Percentiles rank a stretch among this genome's conserved stretches.
These are phyloP conservation scores for Cephalopterus ornatus DNA, from an alignment of 2,113 vertebrate genomes.

Conservation along the genomic window DNA sequence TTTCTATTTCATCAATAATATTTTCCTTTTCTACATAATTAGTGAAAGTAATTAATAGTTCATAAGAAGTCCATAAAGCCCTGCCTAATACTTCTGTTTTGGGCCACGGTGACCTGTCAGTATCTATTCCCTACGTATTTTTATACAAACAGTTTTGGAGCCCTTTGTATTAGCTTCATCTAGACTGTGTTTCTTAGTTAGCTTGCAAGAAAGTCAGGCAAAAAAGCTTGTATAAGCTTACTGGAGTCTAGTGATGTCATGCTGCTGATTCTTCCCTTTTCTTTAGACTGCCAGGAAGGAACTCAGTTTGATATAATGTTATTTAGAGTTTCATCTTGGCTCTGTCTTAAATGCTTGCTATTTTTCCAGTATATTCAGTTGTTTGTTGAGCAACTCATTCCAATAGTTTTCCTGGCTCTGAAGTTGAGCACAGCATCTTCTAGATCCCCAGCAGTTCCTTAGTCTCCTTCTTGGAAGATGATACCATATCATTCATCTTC, in stretches of 20 bases:
- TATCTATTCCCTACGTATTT: neutral
- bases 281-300: neutral
- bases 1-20: neutral
- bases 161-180: neutral
- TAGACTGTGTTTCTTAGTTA: neutral
- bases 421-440: neutral
- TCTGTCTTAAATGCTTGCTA: neutral
- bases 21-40: neutral
- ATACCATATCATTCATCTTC: neutral
- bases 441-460: neutral
- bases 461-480: neutral
- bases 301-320: neutral
- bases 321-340: neutral
- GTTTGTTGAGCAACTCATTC: neutral
- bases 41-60: neutral
- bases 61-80: neutral
- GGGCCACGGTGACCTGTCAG: neutral
- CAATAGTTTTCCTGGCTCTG: neutral
- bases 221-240: neutral
- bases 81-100: neutral
- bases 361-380: neutral
- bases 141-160: neutral
- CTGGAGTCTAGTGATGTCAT: neutral
- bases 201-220: neutral
- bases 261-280: neutral